Evolutionary conservation across 2,797 vertebrate species (phyloP), one percentile per base, ranked within the genome.

Genomic region (Channa striata): DNA sequence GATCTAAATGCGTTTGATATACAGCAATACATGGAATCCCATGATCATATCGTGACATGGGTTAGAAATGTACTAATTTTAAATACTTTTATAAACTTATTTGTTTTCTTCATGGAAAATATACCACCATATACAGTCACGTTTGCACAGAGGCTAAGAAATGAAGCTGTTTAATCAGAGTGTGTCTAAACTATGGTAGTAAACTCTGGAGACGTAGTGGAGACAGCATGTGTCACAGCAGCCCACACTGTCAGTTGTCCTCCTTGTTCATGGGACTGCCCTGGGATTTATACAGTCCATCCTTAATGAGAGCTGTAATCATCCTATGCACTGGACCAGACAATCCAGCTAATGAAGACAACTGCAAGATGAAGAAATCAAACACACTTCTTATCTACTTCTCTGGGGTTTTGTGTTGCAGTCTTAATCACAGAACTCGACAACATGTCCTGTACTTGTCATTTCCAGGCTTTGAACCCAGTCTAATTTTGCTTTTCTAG

Each of bases 301-400:
- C 78, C 74, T 85, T 92, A 90, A 92, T 88, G 86, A 91, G 89
- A 72, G 72, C 83, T 74, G 82, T 89, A 87, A 91, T 91, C 87
- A 90, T 83, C 77, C 62, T 11, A 84, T 79, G 80, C 85, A 83
- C 75, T 78, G 81, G 80, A 91, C 81, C 87, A 91, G 82, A 83
- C 79, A 77, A 77, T 87, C 78, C 76, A 44, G 68, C 81, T 84
- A 83, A 86, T 53, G 42, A 85, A 84, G 65, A 78, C 34, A 25
- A 83, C 65, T 58, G 40, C 13, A 39, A 83, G 85, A 87, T 80
- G 74, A 82, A 78, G 72, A 89, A 81, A 53, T 54, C 64, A 84
- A 78, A 77, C 59, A 68, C 68, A 80, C 78, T 61, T 74, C 58
- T 77, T 68, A 54, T 68, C 33, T 37, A 6, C 47, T 83, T 81